A percentile compares a stretch with the other conserved stretches of the same genome.
Conservation (phyloP, 2,888 invertebrate species). For the Petrolisthes cinctipes region DNA sequence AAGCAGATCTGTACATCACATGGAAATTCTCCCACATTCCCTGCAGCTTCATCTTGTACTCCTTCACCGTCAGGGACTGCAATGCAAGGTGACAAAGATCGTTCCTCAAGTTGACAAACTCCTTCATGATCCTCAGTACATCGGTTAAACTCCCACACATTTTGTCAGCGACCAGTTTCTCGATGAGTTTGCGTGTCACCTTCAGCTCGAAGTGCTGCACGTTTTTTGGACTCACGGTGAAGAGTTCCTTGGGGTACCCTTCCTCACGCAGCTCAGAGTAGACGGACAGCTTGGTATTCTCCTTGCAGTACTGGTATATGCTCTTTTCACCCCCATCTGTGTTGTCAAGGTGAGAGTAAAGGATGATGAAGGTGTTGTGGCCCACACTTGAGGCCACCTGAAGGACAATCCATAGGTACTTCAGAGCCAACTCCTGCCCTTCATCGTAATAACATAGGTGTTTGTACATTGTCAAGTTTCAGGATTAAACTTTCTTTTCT, state of each 20-base stretch:
- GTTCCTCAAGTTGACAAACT: constrained; percentile 27
- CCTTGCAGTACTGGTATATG: constrained; percentile 13
- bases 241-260: not conserved
- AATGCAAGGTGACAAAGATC: constrained; percentile 22
- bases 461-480: not conserved
- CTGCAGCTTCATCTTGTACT: not conserved
- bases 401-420: constrained; percentile 26
- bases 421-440: constrained; percentile 31
- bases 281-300: not conserved
- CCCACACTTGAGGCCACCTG: constrained; percentile 30
- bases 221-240: constrained; percentile 21
- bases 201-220: constrained; percentile 18
- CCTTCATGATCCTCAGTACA: not conserved
- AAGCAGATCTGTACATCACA: not conserved
- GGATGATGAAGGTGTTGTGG: constrained; percentile 23
- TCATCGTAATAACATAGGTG: not conserved
- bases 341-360: constrained; percentile 22
- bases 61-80: not conserved
- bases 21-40: not conserved
- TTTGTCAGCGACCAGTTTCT: constrained; percentile 13
- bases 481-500: too few relatives aligned
- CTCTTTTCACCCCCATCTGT: constrained; percentile 16
- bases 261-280: constrained; percentile 11
- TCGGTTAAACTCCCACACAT: not conserved
- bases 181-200: constrained; percentile 30